Evolutionary conservation across 2,113 vertebrate species (phyloP).

Genomic region (Brachyhypopomus occidentalis): DNA sequence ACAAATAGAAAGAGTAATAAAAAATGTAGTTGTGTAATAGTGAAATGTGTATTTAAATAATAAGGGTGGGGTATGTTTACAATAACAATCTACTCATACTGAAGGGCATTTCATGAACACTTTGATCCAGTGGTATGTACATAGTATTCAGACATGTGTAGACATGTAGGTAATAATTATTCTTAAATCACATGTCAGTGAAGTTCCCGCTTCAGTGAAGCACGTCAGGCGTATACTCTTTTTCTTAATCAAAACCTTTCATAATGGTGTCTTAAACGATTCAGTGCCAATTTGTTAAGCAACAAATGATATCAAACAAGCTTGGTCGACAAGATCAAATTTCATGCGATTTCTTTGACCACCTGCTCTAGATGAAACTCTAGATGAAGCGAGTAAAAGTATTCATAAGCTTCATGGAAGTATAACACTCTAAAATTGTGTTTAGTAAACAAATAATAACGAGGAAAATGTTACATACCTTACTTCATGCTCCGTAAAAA

Average conservation of each 20-base stretch:
- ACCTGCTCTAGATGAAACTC: background rate
- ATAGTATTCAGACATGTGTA: background rate
- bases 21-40: background rate
- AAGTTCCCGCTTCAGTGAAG: background rate
- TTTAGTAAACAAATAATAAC: background rate
- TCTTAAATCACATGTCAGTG: background rate
- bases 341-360: background rate
- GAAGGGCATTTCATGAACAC: background rate
- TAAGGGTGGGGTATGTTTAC: background rate
- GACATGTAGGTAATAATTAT: background rate
- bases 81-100: background rate
- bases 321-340: background rate
- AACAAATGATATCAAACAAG: background rate
- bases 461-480: constrained; percentile 34
- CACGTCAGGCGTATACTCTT: background rate
- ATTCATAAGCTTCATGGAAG: background rate
- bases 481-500: constrained; percentile 39
- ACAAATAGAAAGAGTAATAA: background rate
- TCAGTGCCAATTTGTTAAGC: background rate
- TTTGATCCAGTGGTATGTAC: background rate
- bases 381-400: background rate
- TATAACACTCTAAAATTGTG: background rate
- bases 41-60: background rate
- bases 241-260: background rate
- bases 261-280: too few species aligned